Evolutionary conservation across 2,888 invertebrate genomes (phyloP), one percentile per base, ranked within the genome.

Genomic region (Erebia ligea): DNA sequence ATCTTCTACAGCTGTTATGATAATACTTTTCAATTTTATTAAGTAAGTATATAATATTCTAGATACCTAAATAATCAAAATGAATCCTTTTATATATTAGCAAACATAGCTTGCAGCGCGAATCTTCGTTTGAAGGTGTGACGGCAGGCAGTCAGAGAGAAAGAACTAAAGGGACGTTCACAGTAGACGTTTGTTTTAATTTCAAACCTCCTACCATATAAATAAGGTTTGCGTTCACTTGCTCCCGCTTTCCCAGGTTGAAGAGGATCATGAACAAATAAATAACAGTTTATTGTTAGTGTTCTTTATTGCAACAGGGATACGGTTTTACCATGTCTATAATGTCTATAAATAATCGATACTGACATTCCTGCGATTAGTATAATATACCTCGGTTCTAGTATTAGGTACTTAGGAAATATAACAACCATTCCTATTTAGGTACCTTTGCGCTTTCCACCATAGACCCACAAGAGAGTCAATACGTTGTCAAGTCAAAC

Each of bases 151-250:
- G 57, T 71, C 68, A 72, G 68, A 72, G 62, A 77, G 69, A 75
- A 75, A 72, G 70, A 48, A 69, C 73, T 71, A 74, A 19, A 25
- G 67, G 70, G 77, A 79, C 74, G 75, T 70, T 80, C 80, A 83
- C 82, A 80, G 79, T 78, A 82, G 80, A 82, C 79, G 73, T 75
- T 73, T 79, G 79, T 80, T 77, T 75, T 82, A 86, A 86, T 85
- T 79, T 81, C 82, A 90, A 91, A 88, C 86, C 84, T 91, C 93
- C 90, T 94, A 94, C 94, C 94, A 93, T 92, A 85, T 86, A 89
- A 79, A 86, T 79, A 84, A 89, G 84, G 85, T 87, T 90, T 83
- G 88, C 80, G 88, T 89, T 91, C 84, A 82, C 89, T 89, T 92
- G 93, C 86, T 94, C 94, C 88, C 92, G 88, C 94, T 94, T 84